These are phyloP conservation scores for Drosophila subobscura DNA, from an alignment of 1,140 invertebrate genomes.

Conservation along the genomic window DNA sequence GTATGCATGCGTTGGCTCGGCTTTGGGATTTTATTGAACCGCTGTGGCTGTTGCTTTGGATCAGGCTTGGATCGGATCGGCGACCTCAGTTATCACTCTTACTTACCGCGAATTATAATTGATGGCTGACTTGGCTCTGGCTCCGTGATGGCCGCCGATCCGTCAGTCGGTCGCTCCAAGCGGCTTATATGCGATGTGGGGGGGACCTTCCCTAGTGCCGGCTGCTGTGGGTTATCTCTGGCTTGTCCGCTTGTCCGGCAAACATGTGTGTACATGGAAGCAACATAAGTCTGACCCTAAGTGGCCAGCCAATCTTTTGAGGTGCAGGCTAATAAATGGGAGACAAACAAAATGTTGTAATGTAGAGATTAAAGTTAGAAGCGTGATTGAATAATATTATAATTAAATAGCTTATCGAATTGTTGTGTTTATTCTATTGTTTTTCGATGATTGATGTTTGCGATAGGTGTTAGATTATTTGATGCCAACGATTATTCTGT, in stretches of 20 bases:
- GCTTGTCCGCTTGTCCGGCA: not conserved
- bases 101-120: slow-evolving; percentile 78
- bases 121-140: slow-evolving; percentile 44
- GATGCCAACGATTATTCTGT: too few species aligned
- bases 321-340: too few species aligned
- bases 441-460: too few species aligned
- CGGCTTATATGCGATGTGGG: slow-evolving; percentile 11
- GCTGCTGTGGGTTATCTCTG: slow-evolving; percentile 14
- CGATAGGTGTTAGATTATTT: too few species aligned
- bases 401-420: too few species aligned
- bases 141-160: slow-evolving; percentile 57
- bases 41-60: slow-evolving; percentile 10
- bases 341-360: too few species aligned
- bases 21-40: slow-evolving; percentile 60
- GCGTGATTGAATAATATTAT: too few species aligned
- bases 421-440: too few species aligned
- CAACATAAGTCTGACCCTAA: slow-evolving; percentile 13
- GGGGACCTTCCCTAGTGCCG: slow-evolving; percentile 4
- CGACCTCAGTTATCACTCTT: slow-evolving; percentile 82
- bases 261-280: not conserved
- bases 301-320: not conserved
- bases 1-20: slow-evolving; percentile 57
- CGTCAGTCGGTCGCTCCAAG: not conserved
- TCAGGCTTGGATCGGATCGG: slow-evolving; percentile 25
- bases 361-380: too few species aligned